phyloP scores from a whole-genome alignment of 2,113 vertebrate genomes.

The Otis tarda region DNA sequence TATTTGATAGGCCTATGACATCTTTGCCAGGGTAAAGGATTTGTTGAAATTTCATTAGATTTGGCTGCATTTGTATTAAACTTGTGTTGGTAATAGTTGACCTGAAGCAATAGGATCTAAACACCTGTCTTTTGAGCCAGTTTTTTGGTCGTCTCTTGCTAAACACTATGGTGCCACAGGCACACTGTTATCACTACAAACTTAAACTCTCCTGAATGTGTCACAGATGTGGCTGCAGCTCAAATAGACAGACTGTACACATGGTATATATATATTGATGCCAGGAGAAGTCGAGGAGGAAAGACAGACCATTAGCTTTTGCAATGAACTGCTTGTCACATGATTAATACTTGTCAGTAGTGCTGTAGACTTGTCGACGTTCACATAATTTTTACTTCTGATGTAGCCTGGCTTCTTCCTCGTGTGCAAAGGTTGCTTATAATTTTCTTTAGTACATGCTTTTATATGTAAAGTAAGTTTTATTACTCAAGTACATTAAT shows the following conservation, averaged over 20 bases:
- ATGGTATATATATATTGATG: neutral
- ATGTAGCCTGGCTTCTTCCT: neutral
- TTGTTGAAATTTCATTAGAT: neutral
- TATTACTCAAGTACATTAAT: neutral
- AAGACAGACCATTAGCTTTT: neutral
- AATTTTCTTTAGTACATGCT: neutral
- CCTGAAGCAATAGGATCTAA: neutral
- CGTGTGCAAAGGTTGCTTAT: neutral
- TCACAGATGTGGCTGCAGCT: neutral
- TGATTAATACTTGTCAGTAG: neutral
- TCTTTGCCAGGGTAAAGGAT: neutral
- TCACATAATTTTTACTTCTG: neutral
- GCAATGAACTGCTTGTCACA: neutral
- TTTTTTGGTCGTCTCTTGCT: neutral
- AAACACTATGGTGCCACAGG: neutral
- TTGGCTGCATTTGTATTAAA: neutral
- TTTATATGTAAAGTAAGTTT: neutral
- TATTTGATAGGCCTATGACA: neutral
- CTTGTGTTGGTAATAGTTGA: neutral
- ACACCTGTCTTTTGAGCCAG: neutral
- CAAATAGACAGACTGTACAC: neutral
- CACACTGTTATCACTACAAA: neutral
- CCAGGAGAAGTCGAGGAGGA: neutral
- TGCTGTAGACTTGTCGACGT: neutral
- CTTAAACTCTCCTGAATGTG: neutral